These are phyloP conservation scores for Amphiprion ocellaris DNA, from an alignment of 2,113 vertebrate species.

Conservation along the genomic window DNA sequence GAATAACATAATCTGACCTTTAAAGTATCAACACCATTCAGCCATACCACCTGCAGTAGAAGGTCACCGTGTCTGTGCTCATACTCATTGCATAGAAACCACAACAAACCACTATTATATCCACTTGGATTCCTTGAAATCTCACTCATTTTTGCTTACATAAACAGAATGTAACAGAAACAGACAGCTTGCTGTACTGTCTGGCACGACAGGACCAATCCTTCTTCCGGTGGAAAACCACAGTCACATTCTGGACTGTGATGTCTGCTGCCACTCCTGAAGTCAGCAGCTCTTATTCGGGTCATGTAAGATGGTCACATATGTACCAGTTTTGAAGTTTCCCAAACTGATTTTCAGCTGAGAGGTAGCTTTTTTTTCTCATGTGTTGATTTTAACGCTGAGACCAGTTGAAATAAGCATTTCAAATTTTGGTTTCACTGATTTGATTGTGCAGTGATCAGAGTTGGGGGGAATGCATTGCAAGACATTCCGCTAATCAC, in stretches of 20 bases:
- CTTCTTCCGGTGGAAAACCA: neutral
- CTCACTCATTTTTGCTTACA: neutral
- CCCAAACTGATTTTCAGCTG: neutral
- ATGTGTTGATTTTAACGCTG: too few relatives aligned
- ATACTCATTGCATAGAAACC: conserved; percentile 2
- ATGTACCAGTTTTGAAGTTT: neutral
- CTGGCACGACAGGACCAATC: neutral
- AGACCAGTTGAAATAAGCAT: too few relatives aligned
- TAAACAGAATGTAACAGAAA: too few relatives aligned
- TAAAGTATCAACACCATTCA: conserved; percentile 42
- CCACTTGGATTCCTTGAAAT: conserved; percentile 5
- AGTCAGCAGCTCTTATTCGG: neutral
- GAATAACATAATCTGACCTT: conserved; percentile 52
- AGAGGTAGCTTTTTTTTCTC: too few relatives aligned
- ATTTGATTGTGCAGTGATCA: neutral
- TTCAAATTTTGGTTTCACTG: neutral
- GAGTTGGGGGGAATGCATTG: too few relatives aligned
- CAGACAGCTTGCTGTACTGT: conserved; percentile 26
- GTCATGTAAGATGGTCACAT: neutral
- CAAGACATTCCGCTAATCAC: too few relatives aligned
- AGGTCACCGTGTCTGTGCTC: conserved; percentile 49
- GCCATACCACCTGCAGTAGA: conserved; percentile 57
- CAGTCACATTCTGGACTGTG: neutral
- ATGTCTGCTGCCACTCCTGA: conserved; percentile 3
- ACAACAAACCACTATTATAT: conserved; percentile 10